Base-by-base conservation (phyloP, 2,113 vertebrate species). In the Lampris incognitus region DNA sequence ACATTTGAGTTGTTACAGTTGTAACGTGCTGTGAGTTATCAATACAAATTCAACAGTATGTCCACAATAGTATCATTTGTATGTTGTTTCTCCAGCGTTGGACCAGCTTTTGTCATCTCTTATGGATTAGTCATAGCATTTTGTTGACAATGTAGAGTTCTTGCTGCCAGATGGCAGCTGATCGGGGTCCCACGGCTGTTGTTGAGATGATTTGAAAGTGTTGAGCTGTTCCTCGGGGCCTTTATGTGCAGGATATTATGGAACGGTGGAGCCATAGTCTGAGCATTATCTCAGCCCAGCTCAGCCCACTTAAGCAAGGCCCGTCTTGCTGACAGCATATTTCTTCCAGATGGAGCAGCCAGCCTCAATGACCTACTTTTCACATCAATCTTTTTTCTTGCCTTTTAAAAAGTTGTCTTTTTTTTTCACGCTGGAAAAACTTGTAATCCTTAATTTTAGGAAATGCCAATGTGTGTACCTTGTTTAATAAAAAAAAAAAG, bases 331-430 rank as follows among this genome's bases (percentile, higher is more conserved):
- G 67, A 74, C 69, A 67, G 69, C 67, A 74, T 60, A 76, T 85
- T 66, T 76, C 13, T 82, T 84, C 86, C 84, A 89, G 83, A 84
- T 85, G 81, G 81, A 88, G 51, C 68, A 82, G 79, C 61, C 76
- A 76, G 62, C 52, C 81, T 78, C 61, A 49, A 67, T 55, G 71
- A 72, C 54, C 67, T 72, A 68, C 40, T 57, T 81, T 68, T 7
- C 54, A 64, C 66, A 78, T 77, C 69, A 79, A 66, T 69, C 13
- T 63, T 37, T 80, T 70, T 64, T 56, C 55, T 68, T 39, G 58
- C 38, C 66, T 82, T 74, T 52, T 39, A 55, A 46, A 72, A 36
- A 40, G 24, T 24, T 24, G 24, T 24, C 39, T 37, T 2, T 57
- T n/a, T 59, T 68, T 37, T 74, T 52, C 71, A 52, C 46, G 24